A percentile compares a stretch with the other conserved stretches of the same genome.
Conservation (phyloP, 1,140 invertebrate genomes). For the Platyura marginata region DNA sequence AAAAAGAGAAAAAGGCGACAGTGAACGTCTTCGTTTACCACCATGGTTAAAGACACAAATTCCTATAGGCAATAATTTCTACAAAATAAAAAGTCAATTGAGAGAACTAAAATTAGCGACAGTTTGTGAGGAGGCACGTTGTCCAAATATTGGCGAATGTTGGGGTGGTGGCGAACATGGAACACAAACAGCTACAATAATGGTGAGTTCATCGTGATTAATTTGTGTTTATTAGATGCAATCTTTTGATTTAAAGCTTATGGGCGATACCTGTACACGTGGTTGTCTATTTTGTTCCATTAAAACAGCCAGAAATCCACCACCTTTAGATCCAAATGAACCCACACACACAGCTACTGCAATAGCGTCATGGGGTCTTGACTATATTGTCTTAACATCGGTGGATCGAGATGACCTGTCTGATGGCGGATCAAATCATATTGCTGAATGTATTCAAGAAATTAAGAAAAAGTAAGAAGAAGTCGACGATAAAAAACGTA, state of each 20-base stretch:
- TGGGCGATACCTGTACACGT: constrained; percentile 83
- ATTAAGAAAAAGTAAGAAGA: constrained; percentile 43
- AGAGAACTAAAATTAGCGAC: constrained; percentile 82
- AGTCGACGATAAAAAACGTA: not conserved
- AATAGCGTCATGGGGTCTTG: constrained; percentile 84
- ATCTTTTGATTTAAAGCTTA: constrained; percentile 47
- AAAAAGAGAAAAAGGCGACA: constrained; percentile 67
- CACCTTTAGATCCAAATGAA: constrained; percentile 77
- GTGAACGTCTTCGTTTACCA: constrained; percentile 66
- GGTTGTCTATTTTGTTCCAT: constrained; percentile 97
- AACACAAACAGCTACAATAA: constrained; percentile 77
- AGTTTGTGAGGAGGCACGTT: constrained; percentile 96
- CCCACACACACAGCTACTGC: constrained; percentile 86
- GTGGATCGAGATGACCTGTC: constrained; percentile 92
- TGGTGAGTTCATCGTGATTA: constrained; percentile 51
- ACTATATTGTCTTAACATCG: constrained; percentile 95
- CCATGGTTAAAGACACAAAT: constrained; percentile 96
- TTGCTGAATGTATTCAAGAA: constrained; percentile 76
- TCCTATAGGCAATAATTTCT: constrained; percentile 74
- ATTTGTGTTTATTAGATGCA: no score
- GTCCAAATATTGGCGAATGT: constrained; percentile 98
- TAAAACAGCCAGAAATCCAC: constrained; percentile 85
- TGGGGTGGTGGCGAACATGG: constrained; percentile 90
- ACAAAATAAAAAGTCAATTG: constrained; percentile 70
- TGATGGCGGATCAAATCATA: constrained; percentile 82